Base-by-base conservation (phyloP, 2,113 vertebrate genomes). In the Cisticola juncidis region DNA sequence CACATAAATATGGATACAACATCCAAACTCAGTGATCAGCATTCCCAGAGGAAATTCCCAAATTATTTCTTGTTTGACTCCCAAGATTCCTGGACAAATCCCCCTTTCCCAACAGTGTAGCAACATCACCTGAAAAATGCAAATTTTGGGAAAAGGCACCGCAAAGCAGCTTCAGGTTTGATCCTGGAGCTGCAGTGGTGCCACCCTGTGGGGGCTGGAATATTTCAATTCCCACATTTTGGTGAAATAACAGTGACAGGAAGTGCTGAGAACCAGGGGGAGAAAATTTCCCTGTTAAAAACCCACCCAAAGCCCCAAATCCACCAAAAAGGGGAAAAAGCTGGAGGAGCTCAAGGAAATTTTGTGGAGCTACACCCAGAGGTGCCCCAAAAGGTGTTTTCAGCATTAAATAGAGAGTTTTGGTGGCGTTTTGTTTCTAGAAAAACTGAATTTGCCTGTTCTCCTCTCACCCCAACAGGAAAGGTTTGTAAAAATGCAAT, bases 221-320 rank as follows among this genome's bases (percentile, higher is more conserved):
- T 2, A 3, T 17, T 44, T 4, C 36, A 60, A 36, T 51, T 25
- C 15, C 69, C 3, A 0, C 0, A 3, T 13, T 85, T 35, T 0
- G 29, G 12, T 5, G 16, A 24, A 22, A 1, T 9, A 13, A 47
- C 12, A 13, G 40, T 0, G 4, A 33, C 19, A 15, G 50, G 24
- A 50, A 2, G 16, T 11, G 60, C 81, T 60, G 48, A 1, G 21
- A 33, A 82, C 12, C 6, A 35, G 9, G 12, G 7, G 3, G 61
- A 29, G 25, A 53, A 12, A 60, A 24, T 58, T 50, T 61, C 47
- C 33, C n/a, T 28, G 21, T n/a, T 40, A 3, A 66, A 83, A 66
- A 12, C 0, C 17, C 50, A 24, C 7, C 28, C 1, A 14, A 33
- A 44, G 23, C 1, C 14, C 23, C 45, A 45, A 77, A 44, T 5